Evolutionary conservation across 2,113 vertebrate species (phyloP).

Genomic region (Oreochromis spilurus): DNA sequence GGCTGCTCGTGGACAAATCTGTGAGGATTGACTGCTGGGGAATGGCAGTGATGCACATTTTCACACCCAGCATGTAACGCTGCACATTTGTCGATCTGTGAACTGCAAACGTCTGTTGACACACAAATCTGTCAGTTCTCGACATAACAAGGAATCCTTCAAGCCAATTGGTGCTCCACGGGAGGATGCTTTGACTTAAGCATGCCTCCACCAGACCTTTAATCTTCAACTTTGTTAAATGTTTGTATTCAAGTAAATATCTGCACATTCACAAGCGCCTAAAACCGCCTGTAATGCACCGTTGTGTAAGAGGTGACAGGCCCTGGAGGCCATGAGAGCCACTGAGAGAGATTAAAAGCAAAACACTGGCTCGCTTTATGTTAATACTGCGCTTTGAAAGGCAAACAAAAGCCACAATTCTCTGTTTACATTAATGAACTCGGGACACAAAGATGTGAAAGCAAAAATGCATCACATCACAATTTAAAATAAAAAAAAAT

Average conservation of each 20-base stretch:
- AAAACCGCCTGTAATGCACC: neutral
- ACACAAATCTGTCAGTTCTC: constrained; percentile 45
- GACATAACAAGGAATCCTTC: neutral
- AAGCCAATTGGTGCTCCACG: neutral
- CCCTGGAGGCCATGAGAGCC: neutral
- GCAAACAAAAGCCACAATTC: neutral
- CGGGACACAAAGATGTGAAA: neutral
- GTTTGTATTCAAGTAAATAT: neutral
- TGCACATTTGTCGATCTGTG: constrained; percentile 45
- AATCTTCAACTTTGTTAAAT: neutral
- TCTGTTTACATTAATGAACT: neutral
- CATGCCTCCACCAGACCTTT: neutral
- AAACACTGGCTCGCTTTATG: neutral
- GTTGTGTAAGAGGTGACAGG: neutral
- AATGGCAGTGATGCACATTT: constrained; percentile 32
- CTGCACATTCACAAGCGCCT: neutral
- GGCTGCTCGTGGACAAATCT: neutral
- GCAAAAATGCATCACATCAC: neutral
- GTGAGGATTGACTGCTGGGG: constrained; percentile 26
- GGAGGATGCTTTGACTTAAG: neutral
- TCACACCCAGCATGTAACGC: constrained; percentile 54
- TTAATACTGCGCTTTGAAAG: neutral
- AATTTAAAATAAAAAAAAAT: neutral
- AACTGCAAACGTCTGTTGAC: constrained; percentile 59
- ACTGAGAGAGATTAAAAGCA: neutral